Conservation (phyloP, 2,113 vertebrate genomes). For the Ascaphus truei region DNA sequence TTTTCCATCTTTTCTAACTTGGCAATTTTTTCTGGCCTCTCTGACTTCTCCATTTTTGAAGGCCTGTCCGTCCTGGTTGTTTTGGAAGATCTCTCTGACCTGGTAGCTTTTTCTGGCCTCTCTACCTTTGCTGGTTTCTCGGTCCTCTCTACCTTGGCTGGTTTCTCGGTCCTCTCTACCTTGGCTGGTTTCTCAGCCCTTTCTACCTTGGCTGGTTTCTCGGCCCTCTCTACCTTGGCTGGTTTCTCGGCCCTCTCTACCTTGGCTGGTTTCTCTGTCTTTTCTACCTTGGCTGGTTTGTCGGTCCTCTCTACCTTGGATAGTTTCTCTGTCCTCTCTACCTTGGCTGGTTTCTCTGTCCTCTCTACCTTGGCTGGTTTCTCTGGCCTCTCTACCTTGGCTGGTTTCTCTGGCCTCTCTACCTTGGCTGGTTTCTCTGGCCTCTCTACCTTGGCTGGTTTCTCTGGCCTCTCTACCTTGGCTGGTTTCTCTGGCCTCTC, state of each 20-base stretch:
- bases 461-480: slow-evolving; percentile 38
- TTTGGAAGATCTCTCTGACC: slow-evolving; percentile 45
- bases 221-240: not conserved
- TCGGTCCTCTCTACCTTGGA: slow-evolving; percentile 7
- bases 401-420: slow-evolving; percentile 24
- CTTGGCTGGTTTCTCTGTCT: slow-evolving; percentile 37
- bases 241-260: slow-evolving; percentile 42
- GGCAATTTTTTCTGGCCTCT: slow-evolving; percentile 45
- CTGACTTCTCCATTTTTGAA: slow-evolving; percentile 30
- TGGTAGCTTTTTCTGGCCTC: slow-evolving; percentile 6
- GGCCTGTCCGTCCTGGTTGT: slow-evolving; percentile 34
- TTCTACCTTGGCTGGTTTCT: slow-evolving; percentile 19
- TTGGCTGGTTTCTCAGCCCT: slow-evolving; percentile 28
- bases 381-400: slow-evolving; percentile 17
- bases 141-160: slow-evolving; percentile 36
- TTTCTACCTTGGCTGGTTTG: slow-evolving; percentile 33
- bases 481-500: not conserved
- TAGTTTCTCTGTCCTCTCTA: not conserved
- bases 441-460: slow-evolving; percentile 10
- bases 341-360: slow-evolving; percentile 21
- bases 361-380: not conserved
- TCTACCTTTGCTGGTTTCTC: slow-evolving; percentile 44
- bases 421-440: slow-evolving; percentile 1
- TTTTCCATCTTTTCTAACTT: slow-evolving; percentile 24
- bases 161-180: slow-evolving; percentile 35